phyloP scores from a whole-genome alignment of 2,113 vertebrate genomes.

The Pyrgilauda ruficollis region DNA sequence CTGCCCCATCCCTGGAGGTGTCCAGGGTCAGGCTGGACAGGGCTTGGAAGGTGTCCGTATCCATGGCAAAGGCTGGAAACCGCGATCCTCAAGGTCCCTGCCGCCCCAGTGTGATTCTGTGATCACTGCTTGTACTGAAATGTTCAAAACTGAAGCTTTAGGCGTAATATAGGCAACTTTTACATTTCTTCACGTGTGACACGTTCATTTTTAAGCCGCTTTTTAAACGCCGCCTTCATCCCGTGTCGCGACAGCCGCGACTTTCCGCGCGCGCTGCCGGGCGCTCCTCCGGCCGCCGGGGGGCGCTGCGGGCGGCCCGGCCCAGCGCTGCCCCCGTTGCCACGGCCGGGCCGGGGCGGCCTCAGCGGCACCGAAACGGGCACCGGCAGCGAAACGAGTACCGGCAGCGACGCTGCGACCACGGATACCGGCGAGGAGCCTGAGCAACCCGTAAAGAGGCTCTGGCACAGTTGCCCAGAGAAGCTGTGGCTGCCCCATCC shows the following conservation, averaged over 20 bases:
- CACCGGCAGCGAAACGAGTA: too few relatives aligned
- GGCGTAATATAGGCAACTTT: accelerated
- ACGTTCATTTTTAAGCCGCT: background rate
- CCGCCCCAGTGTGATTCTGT: accelerated
- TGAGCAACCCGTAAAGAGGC: too few relatives aligned
- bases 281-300: background rate
- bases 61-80: accelerated
- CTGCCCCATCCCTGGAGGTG: background rate
- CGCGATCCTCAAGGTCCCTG: accelerated
- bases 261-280: accelerated
- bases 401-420: too few relatives aligned
- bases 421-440: too few relatives aligned
- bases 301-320: background rate
- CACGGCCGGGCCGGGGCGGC: background rate
- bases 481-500: background rate
- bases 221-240: accelerated
- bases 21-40: background rate
- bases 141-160: accelerated
- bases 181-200: accelerated
- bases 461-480: background rate
- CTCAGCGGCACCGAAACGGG: too few relatives aligned
- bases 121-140: accelerated
- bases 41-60: background rate
- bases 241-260: background rate
- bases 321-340: background rate